Base-by-base conservation (phyloP, 2,888 invertebrate species). In the Blastobasis adustella region DNA sequence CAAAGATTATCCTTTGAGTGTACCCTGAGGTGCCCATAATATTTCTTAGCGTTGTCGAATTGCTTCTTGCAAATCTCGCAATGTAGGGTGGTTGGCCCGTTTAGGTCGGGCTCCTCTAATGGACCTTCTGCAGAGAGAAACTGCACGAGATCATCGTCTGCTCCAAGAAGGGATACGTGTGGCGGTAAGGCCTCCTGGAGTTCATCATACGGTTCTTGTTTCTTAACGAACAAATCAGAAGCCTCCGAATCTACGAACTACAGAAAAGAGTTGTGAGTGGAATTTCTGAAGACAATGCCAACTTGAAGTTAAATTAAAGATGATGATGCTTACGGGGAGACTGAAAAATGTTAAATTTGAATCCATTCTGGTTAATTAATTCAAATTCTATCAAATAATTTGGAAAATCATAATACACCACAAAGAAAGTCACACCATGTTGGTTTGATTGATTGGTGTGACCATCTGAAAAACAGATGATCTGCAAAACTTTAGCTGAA, bases 11-110 rank as follows among this genome's bases (percentile, higher is more conserved):
- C 81, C 55, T 86, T 87, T 1, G 87, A 83, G 66, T 88, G 88
- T 6, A 87, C 81, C 54, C 86, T 67, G 51, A 88, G 62, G 64
- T 88, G 88, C 8, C 88, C 88, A 60, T 86, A 86, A 59, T 88
- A 88, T 58, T 86, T 87, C 56, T 82, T 84, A 8, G 86, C 84
- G 55, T 86, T 87, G 53, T 85, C 86, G 65, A 88, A 88, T 56
- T 79, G 73, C 59, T 85, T 87, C 37, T 70, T 69, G 62, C 88
- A 88, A 49, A 88, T 87, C 58, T 88, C 88, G 53, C 88, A 88
- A 52, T 84, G 82, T 43, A 86, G 62, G 5, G 77, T 82, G 1
- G 88, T 79, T 0, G 86, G 87, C 0, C 86, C 87, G 52, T 84
- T 87, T 23, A 86, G 61, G 56, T 85, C 85, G 0, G 86, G 86